A percentile compares a stretch with the other conserved stretches of the same genome.
Evolutionary conservation across 92 coral and sea anemone genomes (phyloP).

Genomic region (Ricordea florida): DNA sequence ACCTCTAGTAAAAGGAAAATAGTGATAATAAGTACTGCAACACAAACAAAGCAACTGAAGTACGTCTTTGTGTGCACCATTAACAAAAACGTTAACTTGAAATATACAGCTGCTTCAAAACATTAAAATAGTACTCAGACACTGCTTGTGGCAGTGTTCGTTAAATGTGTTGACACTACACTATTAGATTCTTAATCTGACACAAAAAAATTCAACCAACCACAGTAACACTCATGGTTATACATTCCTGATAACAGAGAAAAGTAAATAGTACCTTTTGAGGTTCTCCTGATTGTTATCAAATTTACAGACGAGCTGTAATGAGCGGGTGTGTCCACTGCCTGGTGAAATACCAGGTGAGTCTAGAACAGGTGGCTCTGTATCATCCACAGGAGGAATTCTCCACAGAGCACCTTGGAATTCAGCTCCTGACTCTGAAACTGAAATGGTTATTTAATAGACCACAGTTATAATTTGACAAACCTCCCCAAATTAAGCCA

Average conservation of each 20-base stretch:
- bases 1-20: no score
- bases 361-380: slow-evolving; percentile 91
- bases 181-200: no score
- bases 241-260: background rate
- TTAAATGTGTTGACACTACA: no score
- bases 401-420: slow-evolving; percentile 93
- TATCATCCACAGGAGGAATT: slow-evolving; percentile 95
- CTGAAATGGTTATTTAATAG: slow-evolving; percentile 25
- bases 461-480: background rate
- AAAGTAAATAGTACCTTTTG: slow-evolving; percentile 64
- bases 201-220: no score
- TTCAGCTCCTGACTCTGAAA: slow-evolving; percentile 87
- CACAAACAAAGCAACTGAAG: background rate
- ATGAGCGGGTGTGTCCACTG: slow-evolving; percentile 83
- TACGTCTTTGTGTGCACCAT: no score
- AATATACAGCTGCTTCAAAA: no score
- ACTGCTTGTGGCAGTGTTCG: no score
- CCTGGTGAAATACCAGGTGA: slow-evolving; percentile 84
- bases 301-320: slow-evolving; percentile 82
- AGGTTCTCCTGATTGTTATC: slow-evolving; percentile 83
- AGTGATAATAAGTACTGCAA: no score
- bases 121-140: no score
- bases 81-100: no score
- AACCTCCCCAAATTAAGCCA: background rate
- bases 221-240: background rate